Percentiles rank a stretch among this genome's conserved stretches.
phyloP scores from a whole-genome alignment of 2,888 invertebrate genomes.

The Onchidella celtica region DNA sequence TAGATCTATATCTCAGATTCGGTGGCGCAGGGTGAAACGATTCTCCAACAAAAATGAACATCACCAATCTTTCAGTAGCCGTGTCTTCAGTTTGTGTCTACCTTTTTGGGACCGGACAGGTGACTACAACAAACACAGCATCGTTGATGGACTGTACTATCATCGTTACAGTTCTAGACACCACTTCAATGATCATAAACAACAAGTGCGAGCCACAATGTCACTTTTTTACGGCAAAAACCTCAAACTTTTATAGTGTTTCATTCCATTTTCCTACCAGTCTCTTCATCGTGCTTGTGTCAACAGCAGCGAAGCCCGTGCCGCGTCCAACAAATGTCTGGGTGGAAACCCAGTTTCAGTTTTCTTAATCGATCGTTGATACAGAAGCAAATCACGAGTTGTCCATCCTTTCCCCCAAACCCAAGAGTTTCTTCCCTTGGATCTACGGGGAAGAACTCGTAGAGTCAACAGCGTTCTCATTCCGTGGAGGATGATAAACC shows the following conservation, averaged over 20 bases:
- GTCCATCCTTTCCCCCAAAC: not conserved
- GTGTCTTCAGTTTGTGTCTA: too few relatives aligned
- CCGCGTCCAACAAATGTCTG: constrained; percentile 26
- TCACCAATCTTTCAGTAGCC: too few relatives aligned
- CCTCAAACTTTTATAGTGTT: not conserved
- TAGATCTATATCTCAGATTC: too few relatives aligned
- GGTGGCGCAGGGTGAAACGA: too few relatives aligned
- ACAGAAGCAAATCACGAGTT: constrained; percentile 36
- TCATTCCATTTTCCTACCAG: not conserved
- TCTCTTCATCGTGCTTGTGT: constrained; percentile 10
- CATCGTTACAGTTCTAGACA: too few relatives aligned
- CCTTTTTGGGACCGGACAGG: too few relatives aligned
- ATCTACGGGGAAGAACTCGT: constrained; percentile 7
- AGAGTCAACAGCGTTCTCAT: constrained; percentile 34
- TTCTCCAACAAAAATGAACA: too few relatives aligned
- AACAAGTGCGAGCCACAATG: too few relatives aligned
- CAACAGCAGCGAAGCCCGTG: constrained; percentile 27
- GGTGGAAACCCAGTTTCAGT: constrained; percentile 34
- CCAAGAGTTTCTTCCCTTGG: constrained; percentile 20
- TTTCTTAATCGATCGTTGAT: constrained; percentile 47
- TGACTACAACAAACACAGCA: too few relatives aligned
- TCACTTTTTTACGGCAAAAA: too few relatives aligned
- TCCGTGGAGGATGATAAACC: not conserved
- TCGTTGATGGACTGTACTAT: too few relatives aligned
- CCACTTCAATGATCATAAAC: too few relatives aligned